Base-by-base conservation (phyloP, 2,888 invertebrate genomes). In the Linnaemya vulpina region DNA sequence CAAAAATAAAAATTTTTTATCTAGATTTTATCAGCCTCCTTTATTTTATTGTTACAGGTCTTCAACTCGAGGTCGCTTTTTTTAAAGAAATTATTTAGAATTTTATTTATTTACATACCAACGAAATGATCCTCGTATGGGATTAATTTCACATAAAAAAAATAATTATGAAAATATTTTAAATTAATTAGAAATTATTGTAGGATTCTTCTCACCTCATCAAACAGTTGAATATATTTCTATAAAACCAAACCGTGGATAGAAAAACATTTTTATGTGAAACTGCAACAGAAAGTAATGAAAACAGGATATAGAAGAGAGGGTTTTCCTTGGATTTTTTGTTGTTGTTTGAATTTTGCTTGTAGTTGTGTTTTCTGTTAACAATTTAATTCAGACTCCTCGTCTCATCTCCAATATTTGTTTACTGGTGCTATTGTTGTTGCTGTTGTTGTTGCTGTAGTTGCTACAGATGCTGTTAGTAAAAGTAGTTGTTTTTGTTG, bases 331-430 rank as follows among this genome's bases (percentile, higher is more conserved):
- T 38, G 10, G 22, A 74, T 5, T 7, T 15, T 22, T 62, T 13
- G 46, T 7, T 15, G n/a, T 62, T 13, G 46, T 60, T 46, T 17
- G 4, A 22, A 30, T 30, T 73, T 58, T 67, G 20, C n/a, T 49
- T 13, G 46, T 20, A 20, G 22, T 22, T 38, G 2, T 35, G 22
- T 49, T 67, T 22, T 0, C n/a, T 17, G 15, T 40, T 53, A 17
- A 63, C 11, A 17, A 17, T 62, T 73, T 13, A 58, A 62, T 79
- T 79, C 51, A 83, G 46, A 20, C 71, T 79, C 40, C 38, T 70
- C 17, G 35, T 67, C 25, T 74, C 67, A 73, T 60, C 70, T 53
- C 43, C 78, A 63, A 53, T 62, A 63, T 55, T 70, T 81, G 22
- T 67, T 60, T 60, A 49, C 65, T 71, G 38, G 13, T 55, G 11